Evolutionary conservation across 1,140 invertebrate genomes (phyloP), one percentile per base, ranked within the genome.

Genomic region (Ephestia elutella): DNA sequence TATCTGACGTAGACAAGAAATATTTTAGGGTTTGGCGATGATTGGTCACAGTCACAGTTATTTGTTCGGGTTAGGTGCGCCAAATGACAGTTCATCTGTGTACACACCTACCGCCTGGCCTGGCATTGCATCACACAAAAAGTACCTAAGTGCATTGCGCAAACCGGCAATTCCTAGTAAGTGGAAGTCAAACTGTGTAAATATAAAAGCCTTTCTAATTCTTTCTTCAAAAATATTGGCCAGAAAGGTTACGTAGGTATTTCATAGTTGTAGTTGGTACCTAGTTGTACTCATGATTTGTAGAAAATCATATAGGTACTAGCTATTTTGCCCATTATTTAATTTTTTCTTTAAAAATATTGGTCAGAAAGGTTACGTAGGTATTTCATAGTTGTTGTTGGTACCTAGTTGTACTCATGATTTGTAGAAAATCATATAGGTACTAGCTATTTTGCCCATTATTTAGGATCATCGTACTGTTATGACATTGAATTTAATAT

Each of bases 141-240:
- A 61, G 55, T 66, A 65, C 17, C 21, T 54, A 51, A 49, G 58
- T 63, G 55, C 67, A 54, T 80, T 75, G 72, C 78, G 76, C 64
- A 80, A 75, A 70, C 66, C 62, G 55, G 62, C 71, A 75, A 67
- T 72, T 68, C 65, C 58, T 66, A 56, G 69, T 74, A 71, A 73
- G 70, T 68, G 57, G 65, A 68, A 67, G 58, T 65, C 70, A 77
- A 76, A 65, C 78, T 84, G 76, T 77, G 68, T 75, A 75, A 77
- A 80, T 68, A 73, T 70, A 66, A 63, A 61, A 48, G 51, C 57
- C 63, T 73, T 78, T 74, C 64, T 71, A 71, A 59, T 68, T 53
- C 49, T 64, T 66, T 54, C 7, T 38, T 35, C 3, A 10, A 35
- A 35, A 44, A 44, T 44, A 44, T 44, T 44, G n/a, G 5, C n/a